Base-by-base conservation (phyloP, 2,797 vertebrate species). In the Columba guinea region DNA sequence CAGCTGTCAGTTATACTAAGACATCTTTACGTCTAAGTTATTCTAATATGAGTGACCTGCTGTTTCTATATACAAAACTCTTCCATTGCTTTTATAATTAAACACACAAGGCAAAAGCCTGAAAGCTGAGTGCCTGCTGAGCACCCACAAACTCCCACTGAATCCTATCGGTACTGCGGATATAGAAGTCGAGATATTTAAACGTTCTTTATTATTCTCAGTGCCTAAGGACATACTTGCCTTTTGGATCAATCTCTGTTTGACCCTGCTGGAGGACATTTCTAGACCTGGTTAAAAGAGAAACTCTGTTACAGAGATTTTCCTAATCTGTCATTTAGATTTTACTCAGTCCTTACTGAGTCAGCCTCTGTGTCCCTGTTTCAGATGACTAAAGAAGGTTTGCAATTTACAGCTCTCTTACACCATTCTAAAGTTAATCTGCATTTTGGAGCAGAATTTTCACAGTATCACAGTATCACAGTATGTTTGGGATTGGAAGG, bases 11-110 rank as follows among this genome's bases (percentile, higher is more conserved):
- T 91, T 93, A 79, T 67, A 79, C 91, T 88, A 87, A 93, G 82
- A 75, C 85, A 91, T 82, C 67, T 94, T 95, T 91, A 82, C 59
- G 83, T 89, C 60, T 60, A 75, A 86, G 70, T 93, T 94, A 82
- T 81, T 91, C 51, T 90, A 91, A 87, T 89, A 92, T 91, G 85
- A 96, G 35, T 94, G 85, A 96, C 91, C 94, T 93, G 91, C 94
- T 96, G 79, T 82, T 96, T 94, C 85, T 90, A 92, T 92, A 91
- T 91, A 94, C 67, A 94, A 94, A 91, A 91, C 80, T 70, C 44
- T 91, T 90, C 65, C 56, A 81, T 56, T 79, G 55, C 83, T 94
- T 95, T 93, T 88, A 88, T 88, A 84, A 91, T 94, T 93, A 95
- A 84, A 90, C 16, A 35, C 80, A 76, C 73, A 94, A 90, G 84